phyloP scores from a whole-genome alignment of 2,888 invertebrate species.

The Ophion ellenae region DNA sequence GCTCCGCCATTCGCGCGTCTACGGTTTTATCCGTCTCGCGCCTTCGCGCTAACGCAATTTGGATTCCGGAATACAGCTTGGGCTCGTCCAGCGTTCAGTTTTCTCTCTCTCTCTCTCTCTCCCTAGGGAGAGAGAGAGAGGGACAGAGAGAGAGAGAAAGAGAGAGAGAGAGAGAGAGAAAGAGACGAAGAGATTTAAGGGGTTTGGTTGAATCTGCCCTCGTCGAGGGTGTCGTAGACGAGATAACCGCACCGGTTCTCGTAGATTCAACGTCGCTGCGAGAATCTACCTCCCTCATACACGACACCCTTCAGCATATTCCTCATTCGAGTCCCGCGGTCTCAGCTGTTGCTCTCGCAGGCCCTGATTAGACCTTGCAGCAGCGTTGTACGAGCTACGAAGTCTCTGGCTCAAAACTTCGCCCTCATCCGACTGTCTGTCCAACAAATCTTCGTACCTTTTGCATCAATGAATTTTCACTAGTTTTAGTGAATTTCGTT shows the following conservation, averaged over 20 bases:
- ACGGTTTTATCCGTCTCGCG: conserved; percentile 1
- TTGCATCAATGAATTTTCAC: not conserved
- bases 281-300: conserved; percentile 41
- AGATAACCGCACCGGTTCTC: conserved; percentile 62
- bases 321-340: conserved; percentile 50
- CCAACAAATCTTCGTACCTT: conserved; percentile 7
- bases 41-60: conserved; percentile 42
- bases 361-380: conserved; percentile 65
- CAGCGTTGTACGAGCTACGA: conserved; percentile 43
- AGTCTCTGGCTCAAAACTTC: conserved; percentile 38
- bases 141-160: not conserved
- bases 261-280: conserved; percentile 43
- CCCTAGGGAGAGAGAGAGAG: too few relatives aligned
- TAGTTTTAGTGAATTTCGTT: not conserved
- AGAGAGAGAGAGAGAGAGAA: not conserved
- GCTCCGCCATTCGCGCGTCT: conserved; percentile 31
- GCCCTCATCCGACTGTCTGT: conserved; percentile 11
- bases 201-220: conserved; percentile 43
- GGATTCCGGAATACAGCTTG: conserved; percentile 27
- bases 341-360: conserved; percentile 65
- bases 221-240: conserved; percentile 65
- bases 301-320: conserved; percentile 60
- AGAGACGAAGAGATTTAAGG: not conserved
- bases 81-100: conserved; percentile 23
- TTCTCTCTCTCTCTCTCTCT: too few relatives aligned